These are phyloP conservation scores for Siniperca chuatsi DNA, from an alignment of 2,113 vertebrate genomes.

Conservation along the genomic window DNA sequence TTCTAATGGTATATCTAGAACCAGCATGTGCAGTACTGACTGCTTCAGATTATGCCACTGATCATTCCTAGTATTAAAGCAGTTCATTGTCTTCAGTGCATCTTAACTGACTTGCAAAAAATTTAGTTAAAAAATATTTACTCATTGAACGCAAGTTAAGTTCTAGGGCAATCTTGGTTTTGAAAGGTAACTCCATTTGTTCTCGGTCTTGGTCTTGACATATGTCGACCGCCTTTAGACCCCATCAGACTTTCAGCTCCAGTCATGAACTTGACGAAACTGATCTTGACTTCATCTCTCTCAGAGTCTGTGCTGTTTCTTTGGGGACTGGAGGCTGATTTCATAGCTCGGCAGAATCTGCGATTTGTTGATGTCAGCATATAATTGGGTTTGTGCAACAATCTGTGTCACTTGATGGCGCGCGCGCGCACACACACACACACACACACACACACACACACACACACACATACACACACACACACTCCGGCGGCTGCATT, in stretches of 20 bases:
- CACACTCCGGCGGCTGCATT: constrained; percentile 19
- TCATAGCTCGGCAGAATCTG: constrained; percentile 20
- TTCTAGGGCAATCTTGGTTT: background rate
- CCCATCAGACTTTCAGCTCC: constrained; percentile 11
- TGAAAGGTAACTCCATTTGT: background rate
- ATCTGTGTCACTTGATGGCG: constrained; percentile 42
- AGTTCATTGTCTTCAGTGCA: background rate
- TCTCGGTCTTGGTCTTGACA: background rate
- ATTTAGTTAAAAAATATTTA: background rate
- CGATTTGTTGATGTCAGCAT: constrained; percentile 62
- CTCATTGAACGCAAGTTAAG: background rate
- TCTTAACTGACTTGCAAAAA: background rate
- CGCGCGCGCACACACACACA: constrained; percentile 14
- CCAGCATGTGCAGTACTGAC: background rate
- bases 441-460: constrained; percentile 11
- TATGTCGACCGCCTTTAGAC: background rate
- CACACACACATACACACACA: constrained; percentile 14
- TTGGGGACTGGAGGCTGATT: constrained; percentile 23
- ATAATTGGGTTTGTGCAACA: constrained; percentile 62
- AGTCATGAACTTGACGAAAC: constrained; percentile 14
- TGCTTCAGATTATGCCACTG: background rate
- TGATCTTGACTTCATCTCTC: constrained; percentile 25
- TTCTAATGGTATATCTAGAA: background rate
- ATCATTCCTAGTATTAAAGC: background rate
- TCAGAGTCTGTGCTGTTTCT: constrained; percentile 20